Conservation (phyloP, 1,140 invertebrate genomes). For the Galendromus occidentalis region DNA sequence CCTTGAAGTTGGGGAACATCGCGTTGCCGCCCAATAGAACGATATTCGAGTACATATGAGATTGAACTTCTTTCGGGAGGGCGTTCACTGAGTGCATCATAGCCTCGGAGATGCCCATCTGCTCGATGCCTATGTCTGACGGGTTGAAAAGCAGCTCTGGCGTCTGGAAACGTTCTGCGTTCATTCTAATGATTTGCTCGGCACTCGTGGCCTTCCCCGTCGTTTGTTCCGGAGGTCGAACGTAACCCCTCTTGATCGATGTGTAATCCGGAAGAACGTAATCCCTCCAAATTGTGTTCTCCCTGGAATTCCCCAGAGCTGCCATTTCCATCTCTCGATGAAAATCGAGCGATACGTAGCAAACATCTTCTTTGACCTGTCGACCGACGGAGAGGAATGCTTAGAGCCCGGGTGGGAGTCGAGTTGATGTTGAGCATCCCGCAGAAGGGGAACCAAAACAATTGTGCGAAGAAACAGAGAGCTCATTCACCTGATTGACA, state of each 20-base stretch:
- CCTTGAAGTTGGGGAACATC: conserved; percentile 49
- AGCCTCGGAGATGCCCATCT: conserved; percentile 83
- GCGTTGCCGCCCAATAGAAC: conserved; percentile 72
- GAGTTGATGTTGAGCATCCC: not conserved
- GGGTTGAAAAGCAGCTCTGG: conserved; percentile 90
- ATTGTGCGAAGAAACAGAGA: not conserved
- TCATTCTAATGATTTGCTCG: conserved; percentile 59
- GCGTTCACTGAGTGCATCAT: conserved; percentile 48
- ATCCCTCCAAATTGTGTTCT: conserved; percentile 53
- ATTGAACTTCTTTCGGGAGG: conserved; percentile 47
- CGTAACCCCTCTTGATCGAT: conserved; percentile 54
- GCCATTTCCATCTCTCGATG: conserved; percentile 59
- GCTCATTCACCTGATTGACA: conserved; percentile 53
- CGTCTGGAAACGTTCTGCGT: conserved; percentile 57
- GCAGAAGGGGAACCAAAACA: too few relatives aligned
- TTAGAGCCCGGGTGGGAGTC: not conserved
- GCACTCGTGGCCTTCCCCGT: conserved; percentile 39
- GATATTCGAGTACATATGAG: conserved; percentile 69
- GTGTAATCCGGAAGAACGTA: conserved; percentile 93
- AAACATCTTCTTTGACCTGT: conserved; percentile 78
- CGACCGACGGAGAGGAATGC: not conserved
- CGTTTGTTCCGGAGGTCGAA: conserved; percentile 35
- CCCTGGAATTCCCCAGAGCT: conserved; percentile 29
- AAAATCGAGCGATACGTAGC: conserved; percentile 76
- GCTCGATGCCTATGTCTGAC: conserved; percentile 75